These are phyloP conservation scores for Sesamia inferens DNA, from an alignment of 2,888 invertebrate genomes.

Conservation along the genomic window DNA sequence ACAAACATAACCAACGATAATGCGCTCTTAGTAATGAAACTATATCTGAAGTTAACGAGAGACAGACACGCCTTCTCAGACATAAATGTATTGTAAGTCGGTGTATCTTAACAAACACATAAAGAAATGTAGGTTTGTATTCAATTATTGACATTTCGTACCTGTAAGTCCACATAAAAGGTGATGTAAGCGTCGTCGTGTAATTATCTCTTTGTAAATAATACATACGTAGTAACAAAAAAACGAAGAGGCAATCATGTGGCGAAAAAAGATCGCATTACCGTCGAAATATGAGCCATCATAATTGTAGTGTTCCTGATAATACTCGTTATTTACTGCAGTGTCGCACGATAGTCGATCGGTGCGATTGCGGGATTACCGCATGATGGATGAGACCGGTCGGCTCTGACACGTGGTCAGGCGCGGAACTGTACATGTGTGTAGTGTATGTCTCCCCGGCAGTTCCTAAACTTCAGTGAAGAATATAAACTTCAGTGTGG, in stretches of 20 bases:
- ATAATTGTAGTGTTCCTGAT: conserved; percentile 2
- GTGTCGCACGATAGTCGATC: background rate
- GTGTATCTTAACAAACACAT: background rate
- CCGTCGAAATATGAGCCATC: background rate
- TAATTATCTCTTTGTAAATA: background rate
- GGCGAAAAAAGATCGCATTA: background rate
- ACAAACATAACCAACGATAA: too few species aligned
- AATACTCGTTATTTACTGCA: conserved; percentile 6
- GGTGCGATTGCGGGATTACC: conserved; percentile 46
- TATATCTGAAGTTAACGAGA: too few species aligned
- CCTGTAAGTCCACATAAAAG: background rate
- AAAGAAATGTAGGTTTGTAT: background rate
- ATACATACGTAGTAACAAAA: background rate
- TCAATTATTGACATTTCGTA: background rate
- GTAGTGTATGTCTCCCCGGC: too few species aligned
- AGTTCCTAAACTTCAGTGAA: too few species aligned
- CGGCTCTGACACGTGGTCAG: conserved; percentile 8
- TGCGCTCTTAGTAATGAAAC: too few species aligned
- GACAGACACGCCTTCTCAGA: too few species aligned
- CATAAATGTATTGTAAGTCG: background rate
- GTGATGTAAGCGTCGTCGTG: background rate
- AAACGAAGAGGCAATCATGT: background rate
- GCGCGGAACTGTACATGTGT: too few species aligned
- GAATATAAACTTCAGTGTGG: too few species aligned
- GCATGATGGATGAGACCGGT: conserved; percentile 53